A percentile compares a stretch with the other conserved stretches of the same genome.
phyloP scores from a whole-genome alignment of 2,888 invertebrate species.

The Epistrophe eligans region DNA sequence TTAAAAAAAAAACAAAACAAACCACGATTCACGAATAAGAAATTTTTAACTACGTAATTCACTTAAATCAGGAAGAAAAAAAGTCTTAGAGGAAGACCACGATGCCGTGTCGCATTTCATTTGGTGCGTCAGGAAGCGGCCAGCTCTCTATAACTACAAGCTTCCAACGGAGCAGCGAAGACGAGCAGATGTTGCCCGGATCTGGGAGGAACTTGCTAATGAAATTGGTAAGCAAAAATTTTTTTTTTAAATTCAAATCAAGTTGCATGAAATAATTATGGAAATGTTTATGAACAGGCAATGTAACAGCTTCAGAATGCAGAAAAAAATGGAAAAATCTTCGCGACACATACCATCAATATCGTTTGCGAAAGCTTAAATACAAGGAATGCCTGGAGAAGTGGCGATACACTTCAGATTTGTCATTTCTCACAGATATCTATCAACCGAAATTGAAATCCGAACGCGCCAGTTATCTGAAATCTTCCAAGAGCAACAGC shows the following conservation, averaged over 20 bases:
- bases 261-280: not conserved
- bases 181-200: slow-evolving; percentile 80
- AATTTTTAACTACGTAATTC: slow-evolving; percentile 16
- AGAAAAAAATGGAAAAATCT: slow-evolving; percentile 82
- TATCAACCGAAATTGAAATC: slow-evolving; percentile 82
- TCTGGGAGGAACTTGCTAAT: slow-evolving; percentile 81
- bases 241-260: not conserved
- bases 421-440: slow-evolving; percentile 80
- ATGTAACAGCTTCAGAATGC: slow-evolving; percentile 81
- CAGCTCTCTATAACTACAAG: slow-evolving; percentile 82
- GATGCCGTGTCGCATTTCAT: slow-evolving; percentile 53
- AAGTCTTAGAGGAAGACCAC: slow-evolving; percentile 9
- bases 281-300: slow-evolving; percentile 73
- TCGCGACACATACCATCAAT: slow-evolving; percentile 82
- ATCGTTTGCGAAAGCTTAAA: slow-evolving; percentile 63
- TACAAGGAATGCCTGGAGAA: slow-evolving; percentile 77
- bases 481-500: not conserved
- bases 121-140: slow-evolving; percentile 80
- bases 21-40: not conserved
- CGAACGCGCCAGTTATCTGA: slow-evolving; percentile 76
- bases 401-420: slow-evolving; percentile 82
- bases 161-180: slow-evolving; percentile 80
- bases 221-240: slow-evolving; percentile 77
- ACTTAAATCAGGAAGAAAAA: slow-evolving; percentile 33
- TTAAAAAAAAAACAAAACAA: not conserved